Evolutionary conservation across 2,888 invertebrate genomes (phyloP), one percentile per base, ranked within the genome.

Genomic region (Lordiphosa fenestrarum): DNA sequence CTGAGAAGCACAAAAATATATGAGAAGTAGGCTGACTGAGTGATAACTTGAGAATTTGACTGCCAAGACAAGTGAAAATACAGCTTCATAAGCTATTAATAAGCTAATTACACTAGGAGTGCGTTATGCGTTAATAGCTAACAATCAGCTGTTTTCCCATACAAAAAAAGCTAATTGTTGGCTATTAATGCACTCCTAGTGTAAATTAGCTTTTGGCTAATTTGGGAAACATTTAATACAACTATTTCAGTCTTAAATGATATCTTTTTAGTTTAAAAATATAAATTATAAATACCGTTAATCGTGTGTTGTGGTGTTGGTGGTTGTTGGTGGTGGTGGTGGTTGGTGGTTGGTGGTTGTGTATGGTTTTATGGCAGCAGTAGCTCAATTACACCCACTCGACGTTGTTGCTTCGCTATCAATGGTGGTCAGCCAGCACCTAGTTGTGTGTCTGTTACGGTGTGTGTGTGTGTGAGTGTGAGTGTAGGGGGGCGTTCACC

Each of bases 271-370:
- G 21, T 62, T 44, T 47, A 53, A 42, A 67, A 65, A 60, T 41
- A 41, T 21, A 85, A 81, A 85, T 84, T 67, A 81, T 74, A 83
- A 85, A 85, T 84, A 85, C 84, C 85, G 69, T 81, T 81, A 50
- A 71, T 58, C 52, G 62, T 68, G 81, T 73, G 65, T 65, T 54
- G 70, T 82, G 48, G 57, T 69, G 47, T 50, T 63, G 54, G 59
- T 65, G 56, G 41, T 58, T 57, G 64, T 59, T 71, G 57, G 69
- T 82, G 48, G 55, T 69, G 47, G 48, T 63, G 54, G 59, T 65
- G 56, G 41, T 58, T 57, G 64, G 61, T 71, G 57, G 52, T 50
- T 50, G 56, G 55, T 74, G 60, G 49, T 58, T 69, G 62, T 84
- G 78, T 74, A 61, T 72, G 73, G 57, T 64, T 60, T 69, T 54